Evolutionary conservation across 2,113 vertebrate genomes (phyloP).

Genomic region (Chloebia gouldiae): DNA sequence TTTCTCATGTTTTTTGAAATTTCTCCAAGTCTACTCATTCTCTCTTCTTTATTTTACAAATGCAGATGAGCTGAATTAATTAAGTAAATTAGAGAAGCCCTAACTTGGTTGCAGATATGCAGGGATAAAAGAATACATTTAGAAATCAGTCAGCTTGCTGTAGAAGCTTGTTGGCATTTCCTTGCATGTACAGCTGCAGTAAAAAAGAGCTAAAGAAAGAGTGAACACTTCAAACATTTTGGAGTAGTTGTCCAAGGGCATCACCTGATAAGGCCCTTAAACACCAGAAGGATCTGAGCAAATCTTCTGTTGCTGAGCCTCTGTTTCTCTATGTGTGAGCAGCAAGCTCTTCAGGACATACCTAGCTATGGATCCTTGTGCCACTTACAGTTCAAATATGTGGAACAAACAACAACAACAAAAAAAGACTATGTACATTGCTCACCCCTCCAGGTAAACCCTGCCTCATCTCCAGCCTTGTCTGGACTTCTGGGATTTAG

Average conservation of each 20-base stretch:
- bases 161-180: background rate
- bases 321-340: background rate
- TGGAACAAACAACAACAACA: background rate
- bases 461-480: background rate
- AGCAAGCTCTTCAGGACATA: background rate
- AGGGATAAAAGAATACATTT: background rate
- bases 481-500: background rate
- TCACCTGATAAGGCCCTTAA: background rate
- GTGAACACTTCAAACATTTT: background rate
- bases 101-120: background rate
- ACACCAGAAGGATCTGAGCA: background rate
- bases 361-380: background rate
- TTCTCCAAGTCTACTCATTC: background rate
- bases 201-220: background rate
- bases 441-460: background rate
- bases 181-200: background rate
- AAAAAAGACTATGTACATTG: background rate
- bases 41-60: background rate
- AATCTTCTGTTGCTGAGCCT: background rate
- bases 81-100: background rate
- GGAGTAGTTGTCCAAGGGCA: background rate
- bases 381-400: background rate
- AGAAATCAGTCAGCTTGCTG: background rate
- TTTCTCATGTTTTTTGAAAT: background rate
- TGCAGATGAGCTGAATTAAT: conserved; percentile 15